Evolutionary conservation across 1,140 invertebrate species (phyloP).

Genomic region (Littorina saxatilis): DNA sequence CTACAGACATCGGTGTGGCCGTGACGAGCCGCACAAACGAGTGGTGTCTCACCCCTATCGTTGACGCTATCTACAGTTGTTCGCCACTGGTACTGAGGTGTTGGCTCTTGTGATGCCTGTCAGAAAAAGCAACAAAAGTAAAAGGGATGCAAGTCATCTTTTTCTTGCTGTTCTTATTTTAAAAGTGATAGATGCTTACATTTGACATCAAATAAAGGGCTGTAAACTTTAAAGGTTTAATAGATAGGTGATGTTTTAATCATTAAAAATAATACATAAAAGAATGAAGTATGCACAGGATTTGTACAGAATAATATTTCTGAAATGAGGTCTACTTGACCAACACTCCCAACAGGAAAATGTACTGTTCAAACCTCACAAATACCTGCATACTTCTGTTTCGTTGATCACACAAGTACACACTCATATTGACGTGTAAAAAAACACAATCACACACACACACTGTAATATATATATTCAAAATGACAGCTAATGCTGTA

Average conservation of each 20-base stretch:
- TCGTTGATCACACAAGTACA: too few species aligned
- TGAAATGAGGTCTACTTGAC: too few species aligned
- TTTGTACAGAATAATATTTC: too few species aligned
- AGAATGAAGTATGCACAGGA: too few species aligned
- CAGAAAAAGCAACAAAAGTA: background rate
- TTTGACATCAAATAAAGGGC: background rate
- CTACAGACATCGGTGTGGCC: conserved; percentile 52
- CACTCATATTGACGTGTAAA: too few species aligned
- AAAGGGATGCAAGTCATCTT: too few species aligned
- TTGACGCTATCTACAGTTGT: conserved; percentile 36
- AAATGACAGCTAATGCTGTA: too few species aligned
- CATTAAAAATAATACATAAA: background rate
- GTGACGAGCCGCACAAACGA: conserved; percentile 53
- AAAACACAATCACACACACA: too few species aligned
- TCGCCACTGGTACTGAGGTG: background rate
- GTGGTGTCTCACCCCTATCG: conserved; percentile 56
- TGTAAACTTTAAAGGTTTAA: background rate
- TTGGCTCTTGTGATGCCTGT: background rate
- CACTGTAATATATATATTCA: too few species aligned
- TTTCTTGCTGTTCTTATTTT: background rate
- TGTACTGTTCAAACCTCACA: too few species aligned
- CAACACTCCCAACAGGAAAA: too few species aligned
- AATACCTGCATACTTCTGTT: too few species aligned
- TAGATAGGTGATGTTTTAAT: background rate
- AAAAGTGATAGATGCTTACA: background rate